Evolutionary conservation across 2,888 invertebrate species (phyloP), one percentile per base, ranked within the genome.

Genomic region (Synanthedon myopaeformis): DNA sequence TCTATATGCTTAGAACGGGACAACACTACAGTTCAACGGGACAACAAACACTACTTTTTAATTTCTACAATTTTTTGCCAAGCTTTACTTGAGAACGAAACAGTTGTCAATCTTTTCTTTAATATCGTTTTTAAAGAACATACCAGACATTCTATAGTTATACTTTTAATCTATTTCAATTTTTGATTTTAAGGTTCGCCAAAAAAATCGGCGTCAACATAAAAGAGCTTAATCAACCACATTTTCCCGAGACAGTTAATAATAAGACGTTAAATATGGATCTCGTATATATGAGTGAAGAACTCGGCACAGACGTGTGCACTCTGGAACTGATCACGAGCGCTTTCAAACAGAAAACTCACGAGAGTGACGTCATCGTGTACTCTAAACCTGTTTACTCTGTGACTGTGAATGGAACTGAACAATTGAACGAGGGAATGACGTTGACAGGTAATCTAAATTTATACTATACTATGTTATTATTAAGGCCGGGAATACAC

Each of bases 371-470:
- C 59, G 70, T 83, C 4, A 90, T 96, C 56, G 89, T 89, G 11
- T 92, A 91, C 67, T 79, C 81, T 56, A 79, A 90, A 58, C 95
- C 96, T 0, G 82, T 96, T 8, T 96, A 96, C 70, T 92, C 92
- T 54, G 89, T 92, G 58, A 90, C 91, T 13, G 79, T 95, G n/a
- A 91, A 90, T 11, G 89, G 89, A 50, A 89, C 94, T 3, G 88
- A 91, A 0, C 93, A 94, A 65, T 72, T 96, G 3, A 81, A 72
- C 45, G 72, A 84, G 35, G 92, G 92, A 0, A 89, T 88, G 58
- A 72, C 88, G 10, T 76, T 95, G 52, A 93, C 91, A 52, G 94
- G 91, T 90, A 72, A 64, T 58, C 35, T 35, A 35, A 35, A 35
- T 35, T 35, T 35, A 35, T 35, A 10, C 10, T 35, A 5, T 35